Evolutionary conservation across 2,797 vertebrate genomes (phyloP).

Genomic region (Onychomys torridus): DNA sequence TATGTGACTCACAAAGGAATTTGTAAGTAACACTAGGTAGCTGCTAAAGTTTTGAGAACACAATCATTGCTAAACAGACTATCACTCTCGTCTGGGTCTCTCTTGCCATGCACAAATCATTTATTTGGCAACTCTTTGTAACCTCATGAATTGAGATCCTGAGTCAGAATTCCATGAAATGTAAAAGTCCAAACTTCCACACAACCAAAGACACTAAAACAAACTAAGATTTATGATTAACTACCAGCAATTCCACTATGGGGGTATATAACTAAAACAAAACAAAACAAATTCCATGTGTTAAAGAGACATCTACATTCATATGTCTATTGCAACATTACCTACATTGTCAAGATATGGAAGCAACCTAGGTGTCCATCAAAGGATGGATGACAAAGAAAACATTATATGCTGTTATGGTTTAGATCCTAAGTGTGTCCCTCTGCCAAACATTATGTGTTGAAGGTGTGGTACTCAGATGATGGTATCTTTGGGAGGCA

Average conservation of each 20-base stretch:
- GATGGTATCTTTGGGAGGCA: not conserved
- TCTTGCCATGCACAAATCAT: not conserved
- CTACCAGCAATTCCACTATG: not conserved
- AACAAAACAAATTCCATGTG: not conserved
- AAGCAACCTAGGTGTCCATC: not conserved
- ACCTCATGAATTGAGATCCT: slow-evolving; percentile 48
- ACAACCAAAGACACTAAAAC: not conserved
- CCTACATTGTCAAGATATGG: not conserved
- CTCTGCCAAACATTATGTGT: not conserved
- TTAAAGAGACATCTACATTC: not conserved
- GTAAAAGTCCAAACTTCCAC: not conserved
- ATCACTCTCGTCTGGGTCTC: slow-evolving; percentile 25
- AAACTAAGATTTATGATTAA: not conserved
- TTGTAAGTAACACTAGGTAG: slow-evolving; percentile 42
- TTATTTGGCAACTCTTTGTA: slow-evolving; percentile 56
- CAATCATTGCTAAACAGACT: not conserved
- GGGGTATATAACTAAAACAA: not conserved
- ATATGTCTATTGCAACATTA: not conserved
- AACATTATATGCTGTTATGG: not conserved
- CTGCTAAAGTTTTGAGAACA: slow-evolving; percentile 35
- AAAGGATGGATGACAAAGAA: not conserved
- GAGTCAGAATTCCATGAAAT: slow-evolving; percentile 26
- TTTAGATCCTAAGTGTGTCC: not conserved
- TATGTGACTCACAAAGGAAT: slow-evolving; percentile 13
- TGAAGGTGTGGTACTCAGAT: not conserved